Percentiles rank a stretch among this genome's conserved stretches.
phyloP scores from a whole-genome alignment of 2,888 invertebrate genomes.

The Himalopsyche japonica region DNA sequence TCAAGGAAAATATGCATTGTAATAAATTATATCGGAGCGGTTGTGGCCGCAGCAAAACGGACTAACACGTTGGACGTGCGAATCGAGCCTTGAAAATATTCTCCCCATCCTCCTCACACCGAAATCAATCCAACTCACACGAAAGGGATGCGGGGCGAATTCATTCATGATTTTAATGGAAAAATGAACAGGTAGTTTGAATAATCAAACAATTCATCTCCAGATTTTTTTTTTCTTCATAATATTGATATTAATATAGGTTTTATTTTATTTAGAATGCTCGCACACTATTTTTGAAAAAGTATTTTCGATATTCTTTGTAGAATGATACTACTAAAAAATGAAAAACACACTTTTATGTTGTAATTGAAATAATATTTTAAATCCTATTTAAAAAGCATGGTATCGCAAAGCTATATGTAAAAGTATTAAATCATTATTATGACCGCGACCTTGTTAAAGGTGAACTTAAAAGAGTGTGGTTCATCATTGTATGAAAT shows the following conservation, averaged over 20 bases:
- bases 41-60: constrained; percentile 4
- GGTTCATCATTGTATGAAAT: no score
- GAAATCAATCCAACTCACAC: neutral
- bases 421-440: no score
- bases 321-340: no score
- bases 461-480: no score
- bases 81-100: constrained; percentile 25
- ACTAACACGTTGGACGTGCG: constrained; percentile 30
- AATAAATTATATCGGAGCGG: constrained; percentile 1
- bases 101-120: constrained; percentile 7
- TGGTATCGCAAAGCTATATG: no score
- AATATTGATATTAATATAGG: neutral
- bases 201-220: neutral
- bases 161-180: constrained; percentile 35
- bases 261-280: no score
- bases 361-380: no score
- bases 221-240: neutral
- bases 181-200: constrained; percentile 1
- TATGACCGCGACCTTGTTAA: no score
- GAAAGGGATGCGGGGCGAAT: constrained; percentile 1
- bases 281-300: no score
- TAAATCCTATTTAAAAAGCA: no score
- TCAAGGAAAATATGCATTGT: constrained; percentile 20
- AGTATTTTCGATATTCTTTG: no score
- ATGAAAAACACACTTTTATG: no score